Base-by-base conservation (phyloP, 2,888 invertebrate species). In the Alcis repandata region DNA sequence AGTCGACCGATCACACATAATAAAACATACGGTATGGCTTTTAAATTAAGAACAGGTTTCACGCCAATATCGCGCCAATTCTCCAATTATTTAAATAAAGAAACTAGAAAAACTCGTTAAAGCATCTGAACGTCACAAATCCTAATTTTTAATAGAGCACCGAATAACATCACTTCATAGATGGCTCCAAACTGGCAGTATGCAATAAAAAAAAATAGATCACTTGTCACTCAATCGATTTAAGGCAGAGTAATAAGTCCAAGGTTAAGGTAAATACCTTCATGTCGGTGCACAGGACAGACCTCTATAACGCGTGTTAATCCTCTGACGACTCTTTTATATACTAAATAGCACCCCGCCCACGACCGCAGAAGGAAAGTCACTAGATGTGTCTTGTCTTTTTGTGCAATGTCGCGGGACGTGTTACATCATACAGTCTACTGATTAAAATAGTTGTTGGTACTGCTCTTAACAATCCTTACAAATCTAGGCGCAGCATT, bases 321-420 rank as follows among this genome's bases (percentile, higher is more conserved):
- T 83, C 79, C 75, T 71, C 77, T 70, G 79, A 74, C 85, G 78
- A 85, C 79, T 80, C 86, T 90, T 80, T 73, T 92, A 86, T 91
- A 92, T 88, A 88, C 80, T 77, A 76, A 78, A 79, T 78, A 79
- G 73, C 76, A 84, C 86, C 87, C 86, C 91, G 89, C 91, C 89
- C 82, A 88, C 87, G 71, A 68, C 57, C 84, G 70, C 69, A 76
- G 81, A 84, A 84, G 80, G 82, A 89, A 89, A 88, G 83, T 80
- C 77, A 83, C 88, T 88, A 80, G 87, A 88, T 85, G 75, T 78
- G 82, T 62, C 84, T 76, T 70, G 62, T 62, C 57, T 72, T 74
- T n/a, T 71, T 68, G 69, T 73, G 69, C 71, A 65, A 67, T 59
- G 66, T 41, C 67, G 64, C 63, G 45, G 56, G 48, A 52, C 43